Evolutionary conservation across 2,113 vertebrate species (phyloP).

Genomic region (Periophthalmodon schlosseri): DNA sequence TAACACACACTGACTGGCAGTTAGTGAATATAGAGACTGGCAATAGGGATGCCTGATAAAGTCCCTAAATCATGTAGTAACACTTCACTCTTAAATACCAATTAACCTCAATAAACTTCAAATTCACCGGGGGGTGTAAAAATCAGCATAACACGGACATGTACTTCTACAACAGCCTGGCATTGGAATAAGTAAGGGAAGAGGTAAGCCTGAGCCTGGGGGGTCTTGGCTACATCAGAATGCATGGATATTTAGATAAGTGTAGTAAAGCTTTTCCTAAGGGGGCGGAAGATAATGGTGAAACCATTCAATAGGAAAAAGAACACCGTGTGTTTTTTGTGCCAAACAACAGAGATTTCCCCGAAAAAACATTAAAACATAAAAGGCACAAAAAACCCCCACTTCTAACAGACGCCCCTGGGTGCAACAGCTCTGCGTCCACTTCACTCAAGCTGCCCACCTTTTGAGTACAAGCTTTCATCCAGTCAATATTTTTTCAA

Average conservation of each 20-base stretch:
- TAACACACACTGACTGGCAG: conserved; percentile 2
- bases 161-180: conserved; percentile 47
- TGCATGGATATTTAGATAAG: conserved; percentile 58
- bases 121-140: conserved; percentile 46
- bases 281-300: conserved; percentile 41
- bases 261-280: conserved; percentile 41
- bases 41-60: conserved; percentile 21
- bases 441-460: conserved; percentile 35
- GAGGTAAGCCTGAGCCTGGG: conserved; percentile 38
- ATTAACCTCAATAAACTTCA: conserved; percentile 38
- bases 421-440: conserved; percentile 22
- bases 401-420: conserved; percentile 29
- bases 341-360: conserved; percentile 40
- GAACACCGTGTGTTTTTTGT: conserved; percentile 18
- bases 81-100: conserved; percentile 43
- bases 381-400: conserved; percentile 35
- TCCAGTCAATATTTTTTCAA: conserved; percentile 24
- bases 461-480: conserved; percentile 45
- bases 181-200: conserved; percentile 11
- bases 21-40: conserved; percentile 38
- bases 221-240: conserved; percentile 57
- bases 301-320: conserved; percentile 36
- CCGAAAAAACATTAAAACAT: conserved; percentile 4
- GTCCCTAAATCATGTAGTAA: conserved; percentile 46
- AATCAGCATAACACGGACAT: conserved; percentile 44